These are phyloP conservation scores for Crambe crambe DNA, from an alignment of 37 sponge, comb jelly and placozoan species.

Conservation along the genomic window DNA sequence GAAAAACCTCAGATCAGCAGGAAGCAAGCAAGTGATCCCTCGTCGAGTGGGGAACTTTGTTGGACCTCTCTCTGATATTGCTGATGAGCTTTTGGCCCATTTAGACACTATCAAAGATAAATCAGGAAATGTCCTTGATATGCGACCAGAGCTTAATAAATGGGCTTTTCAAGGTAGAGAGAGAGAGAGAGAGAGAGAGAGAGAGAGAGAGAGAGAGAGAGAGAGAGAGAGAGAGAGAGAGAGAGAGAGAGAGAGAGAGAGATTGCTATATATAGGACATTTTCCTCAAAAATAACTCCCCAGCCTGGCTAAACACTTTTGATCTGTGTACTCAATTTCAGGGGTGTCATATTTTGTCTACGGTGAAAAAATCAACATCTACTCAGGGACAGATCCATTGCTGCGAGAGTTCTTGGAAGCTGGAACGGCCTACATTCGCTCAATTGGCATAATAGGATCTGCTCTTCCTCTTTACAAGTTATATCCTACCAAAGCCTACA, in stretches of 20 bases:
- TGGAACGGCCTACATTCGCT: too few species aligned
- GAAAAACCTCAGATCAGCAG: conserved; percentile 39
- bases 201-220: neutral
- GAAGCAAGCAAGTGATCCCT: conserved; percentile 31
- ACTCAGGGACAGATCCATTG: too few species aligned
- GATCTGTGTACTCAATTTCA: neutral
- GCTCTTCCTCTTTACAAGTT: too few species aligned
- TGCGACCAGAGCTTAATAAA: neutral
- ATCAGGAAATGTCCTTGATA: conserved; percentile 5
- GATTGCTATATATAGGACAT: too few species aligned
- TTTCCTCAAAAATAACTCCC: too few species aligned
- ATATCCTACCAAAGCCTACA: too few species aligned
- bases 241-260: too few species aligned
- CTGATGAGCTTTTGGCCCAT: conserved; percentile 8
- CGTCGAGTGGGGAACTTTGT: conserved; percentile 17
- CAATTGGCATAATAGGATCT: too few species aligned
- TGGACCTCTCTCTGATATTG: too few species aligned
- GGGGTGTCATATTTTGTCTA: conserved; percentile 24
- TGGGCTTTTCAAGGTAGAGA: conserved; percentile 48
- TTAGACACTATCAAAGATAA: neutral
- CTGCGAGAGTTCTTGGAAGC: too few species aligned
- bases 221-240: too few species aligned
- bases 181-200: neutral
- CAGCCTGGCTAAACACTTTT: too few species aligned
- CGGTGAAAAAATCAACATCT: conserved; percentile 5